Conservation (phyloP, 2,888 invertebrate genomes). For the Ctena decussata region DNA sequence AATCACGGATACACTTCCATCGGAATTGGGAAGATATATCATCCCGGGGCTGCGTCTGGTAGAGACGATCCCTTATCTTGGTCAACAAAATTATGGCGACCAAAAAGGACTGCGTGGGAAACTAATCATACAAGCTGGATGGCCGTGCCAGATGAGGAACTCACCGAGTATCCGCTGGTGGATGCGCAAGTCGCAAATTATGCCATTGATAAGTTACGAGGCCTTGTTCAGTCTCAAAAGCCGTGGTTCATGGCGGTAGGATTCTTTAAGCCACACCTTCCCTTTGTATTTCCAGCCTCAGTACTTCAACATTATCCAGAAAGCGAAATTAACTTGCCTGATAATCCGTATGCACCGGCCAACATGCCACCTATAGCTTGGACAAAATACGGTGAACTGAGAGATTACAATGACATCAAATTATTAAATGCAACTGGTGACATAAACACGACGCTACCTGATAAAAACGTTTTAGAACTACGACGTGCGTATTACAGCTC, state of each 20-base stretch:
- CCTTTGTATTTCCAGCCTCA: conserved; percentile 93
- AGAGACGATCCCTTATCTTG: conserved; percentile 65
- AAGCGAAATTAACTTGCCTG: conserved; percentile 62
- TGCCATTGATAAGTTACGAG: conserved; percentile 90
- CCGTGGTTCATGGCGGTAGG: conserved; percentile 95
- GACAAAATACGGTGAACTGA: conserved; percentile 66
- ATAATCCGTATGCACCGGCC: conserved; percentile 71
- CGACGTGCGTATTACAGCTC: conserved; percentile 72
- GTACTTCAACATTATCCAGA: conserved; percentile 90
- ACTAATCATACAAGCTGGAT: conserved; percentile 58
- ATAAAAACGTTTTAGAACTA: conserved; percentile 52
- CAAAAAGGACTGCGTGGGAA: conserved; percentile 1
- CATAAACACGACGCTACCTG: conserved; percentile 74
- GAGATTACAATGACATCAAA: conserved; percentile 64
- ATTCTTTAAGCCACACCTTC: conserved; percentile 96
- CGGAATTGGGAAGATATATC: conserved; percentile 90
- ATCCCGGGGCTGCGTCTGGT: conserved; percentile 87
- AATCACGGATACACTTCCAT: conserved; percentile 53
- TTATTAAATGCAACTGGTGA: conserved; percentile 61
- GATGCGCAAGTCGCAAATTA: conserved; percentile 92
- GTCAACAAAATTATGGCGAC: conserved; percentile 53
- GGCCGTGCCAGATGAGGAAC: conserved; percentile 56
- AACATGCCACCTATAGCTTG: conserved; percentile 75
- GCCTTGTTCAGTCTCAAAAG: conserved; percentile 72
- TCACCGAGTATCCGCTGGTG: conserved; percentile 90